phyloP scores from a whole-genome alignment of 2,113 vertebrate species.

The Nerophis ophidion region DNA sequence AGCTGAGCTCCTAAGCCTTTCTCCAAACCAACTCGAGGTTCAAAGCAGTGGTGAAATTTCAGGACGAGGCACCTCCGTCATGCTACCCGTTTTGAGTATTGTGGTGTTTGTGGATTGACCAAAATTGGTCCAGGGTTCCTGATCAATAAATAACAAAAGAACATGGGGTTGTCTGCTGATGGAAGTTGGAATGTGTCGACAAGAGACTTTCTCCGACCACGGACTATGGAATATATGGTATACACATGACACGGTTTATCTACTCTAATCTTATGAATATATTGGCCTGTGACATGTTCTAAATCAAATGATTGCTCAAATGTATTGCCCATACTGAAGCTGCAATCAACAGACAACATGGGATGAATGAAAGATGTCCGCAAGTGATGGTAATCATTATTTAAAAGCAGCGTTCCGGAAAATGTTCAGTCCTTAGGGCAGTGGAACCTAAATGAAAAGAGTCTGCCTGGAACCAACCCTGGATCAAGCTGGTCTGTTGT shows the following conservation, averaged over 20 bases:
- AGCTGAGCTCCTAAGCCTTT: constrained; percentile 64
- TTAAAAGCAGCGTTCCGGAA: constrained; percentile 2
- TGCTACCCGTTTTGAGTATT: constrained; percentile 58
- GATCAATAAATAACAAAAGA: constrained; percentile 65
- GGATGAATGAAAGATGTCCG: background rate
- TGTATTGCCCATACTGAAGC: background rate
- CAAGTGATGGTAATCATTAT: background rate
- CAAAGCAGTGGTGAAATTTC: constrained; percentile 66
- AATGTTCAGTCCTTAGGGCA: background rate
- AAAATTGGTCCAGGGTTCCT: constrained; percentile 48
- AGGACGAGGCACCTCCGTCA: constrained; percentile 60
- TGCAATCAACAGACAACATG: too few species aligned
- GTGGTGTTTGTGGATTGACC: constrained; percentile 45
- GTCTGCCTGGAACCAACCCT: background rate
- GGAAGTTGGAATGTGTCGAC: constrained; percentile 44
- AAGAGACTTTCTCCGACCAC: background rate
- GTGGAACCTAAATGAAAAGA: constrained; percentile 1
- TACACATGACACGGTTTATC: background rate
- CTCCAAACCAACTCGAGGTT: constrained; percentile 67
- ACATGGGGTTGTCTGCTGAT: constrained; percentile 26
- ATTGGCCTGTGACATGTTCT: background rate
- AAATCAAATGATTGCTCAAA: background rate
- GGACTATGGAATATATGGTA: background rate
- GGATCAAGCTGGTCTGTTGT: background rate
- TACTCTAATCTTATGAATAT: background rate